Evolutionary conservation across 1,140 invertebrate species (phyloP).

Genomic region (Trachymyrmex cornetzi): DNA sequence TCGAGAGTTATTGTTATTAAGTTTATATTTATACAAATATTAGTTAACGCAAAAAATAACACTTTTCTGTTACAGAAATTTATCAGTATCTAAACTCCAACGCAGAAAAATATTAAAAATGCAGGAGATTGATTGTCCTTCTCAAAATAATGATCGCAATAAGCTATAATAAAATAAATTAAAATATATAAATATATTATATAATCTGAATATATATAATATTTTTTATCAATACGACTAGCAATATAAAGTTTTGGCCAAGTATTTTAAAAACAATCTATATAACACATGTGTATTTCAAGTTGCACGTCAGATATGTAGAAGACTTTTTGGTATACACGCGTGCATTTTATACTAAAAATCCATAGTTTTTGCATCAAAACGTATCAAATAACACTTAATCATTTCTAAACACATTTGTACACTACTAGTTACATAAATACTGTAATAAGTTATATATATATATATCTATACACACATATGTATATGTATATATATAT

Average conservation of each 20-base stretch:
- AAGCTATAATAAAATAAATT: background rate
- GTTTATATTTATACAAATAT: background rate
- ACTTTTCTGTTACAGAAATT: slow-evolving; percentile 54
- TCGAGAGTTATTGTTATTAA: no score
- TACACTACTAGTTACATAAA: slow-evolving; percentile 12
- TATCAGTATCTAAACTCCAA: slow-evolving; percentile 68
- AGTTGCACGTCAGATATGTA: background rate
- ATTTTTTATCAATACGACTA: background rate
- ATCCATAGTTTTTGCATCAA: slow-evolving; percentile 12
- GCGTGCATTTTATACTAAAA: background rate
- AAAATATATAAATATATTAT: background rate
- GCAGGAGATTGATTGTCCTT: slow-evolving; percentile 1
- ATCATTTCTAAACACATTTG: background rate
- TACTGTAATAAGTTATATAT: background rate
- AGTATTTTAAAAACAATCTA: background rate
- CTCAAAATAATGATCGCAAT: background rate
- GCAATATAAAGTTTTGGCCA: background rate
- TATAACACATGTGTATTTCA: background rate
- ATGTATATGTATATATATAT: background rate
- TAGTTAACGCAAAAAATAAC: background rate
- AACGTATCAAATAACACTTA: background rate
- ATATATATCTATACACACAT: background rate
- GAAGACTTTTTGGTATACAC: background rate
- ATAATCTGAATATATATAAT: background rate
- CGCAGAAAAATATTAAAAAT: slow-evolving; percentile 58